Base-by-base conservation (phyloP, 2,888 invertebrate genomes). In the Romanomermis culicivorax region DNA sequence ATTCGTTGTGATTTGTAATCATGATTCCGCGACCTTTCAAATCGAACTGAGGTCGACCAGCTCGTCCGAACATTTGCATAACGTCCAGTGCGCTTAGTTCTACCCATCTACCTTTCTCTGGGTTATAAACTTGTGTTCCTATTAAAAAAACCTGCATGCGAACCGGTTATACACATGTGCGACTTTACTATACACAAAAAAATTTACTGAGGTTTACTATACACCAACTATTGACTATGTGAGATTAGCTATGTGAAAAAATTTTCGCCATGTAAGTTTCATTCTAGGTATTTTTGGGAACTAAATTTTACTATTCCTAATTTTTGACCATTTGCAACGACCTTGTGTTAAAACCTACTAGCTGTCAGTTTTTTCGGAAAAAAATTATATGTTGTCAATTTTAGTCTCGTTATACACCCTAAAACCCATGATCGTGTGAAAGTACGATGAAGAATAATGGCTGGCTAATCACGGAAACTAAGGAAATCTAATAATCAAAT, bases 31-130 rank as follows among this genome's bases (percentile, higher is more conserved):
- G 85, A 57, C 89, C 97, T 73, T 93, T 89, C 0, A 87, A 88
- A 68, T 97, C 97, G 71, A 93, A 97, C 74, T 93, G 91, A 0
- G 97, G 97, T 24, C 97, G 78, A 57, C 97, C 97, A 51, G 97
- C 97, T 63, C 97, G 76, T 55, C 97, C 97, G 68, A 97, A 72
- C 95, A 97, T 97, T 72, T 91, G 95, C 58, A 99, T 76, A 20
- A 99, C 93, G 72, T 97, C 97, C 27, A 97, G 74, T 1, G 95
- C 93, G 2, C 95, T 87, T 52, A 97, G 74, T 71, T 99, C 97
- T 1, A 86, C 85, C 97, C 97, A 99, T 55, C 91, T 77, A 0
- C 97, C 97, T 69, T 89, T 89, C 71, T 97, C 95, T 0, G 97
- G 89, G 67, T 84, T 91, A 72, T 99, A 99, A 55, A 97, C 84